phyloP scores from a whole-genome alignment of 2,797 vertebrate species.

The Myiotriccus ornatus region DNA sequence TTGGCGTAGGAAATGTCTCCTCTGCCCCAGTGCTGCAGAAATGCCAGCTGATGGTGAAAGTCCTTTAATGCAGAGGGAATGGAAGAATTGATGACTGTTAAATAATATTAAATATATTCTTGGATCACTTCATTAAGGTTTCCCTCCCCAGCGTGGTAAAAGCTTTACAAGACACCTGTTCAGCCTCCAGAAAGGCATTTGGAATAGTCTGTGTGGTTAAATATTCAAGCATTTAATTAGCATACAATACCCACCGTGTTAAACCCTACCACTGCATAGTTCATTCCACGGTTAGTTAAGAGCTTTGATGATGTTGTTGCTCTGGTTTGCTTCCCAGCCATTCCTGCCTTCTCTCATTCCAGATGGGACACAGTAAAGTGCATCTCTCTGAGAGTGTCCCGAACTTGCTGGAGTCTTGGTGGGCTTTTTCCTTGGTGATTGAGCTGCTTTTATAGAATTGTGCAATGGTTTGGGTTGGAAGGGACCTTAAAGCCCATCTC shows the following conservation, averaged over 20 bases:
- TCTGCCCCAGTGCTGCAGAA: not conserved
- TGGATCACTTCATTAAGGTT: slow-evolving; percentile 64
- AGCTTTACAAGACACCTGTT: slow-evolving; percentile 38
- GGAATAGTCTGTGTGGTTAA: slow-evolving; percentile 70
- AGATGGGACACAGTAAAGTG: not conserved
- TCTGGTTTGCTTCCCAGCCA: not conserved
- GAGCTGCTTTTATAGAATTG: not conserved
- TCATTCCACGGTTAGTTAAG: slow-evolving; percentile 56
- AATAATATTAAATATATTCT: slow-evolving; percentile 53
- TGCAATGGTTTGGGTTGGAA: not conserved
- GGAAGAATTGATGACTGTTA: not conserved
- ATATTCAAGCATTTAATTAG: slow-evolving; percentile 75
- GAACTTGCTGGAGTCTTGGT: not conserved
- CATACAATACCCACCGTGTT: slow-evolving; percentile 63
- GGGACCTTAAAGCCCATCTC: not conserved
- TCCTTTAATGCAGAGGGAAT: slow-evolving; percentile 37
- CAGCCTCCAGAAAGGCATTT: slow-evolving; percentile 52
- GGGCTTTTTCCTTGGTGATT: not conserved
- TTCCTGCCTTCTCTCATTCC: not conserved
- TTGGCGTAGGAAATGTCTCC: not conserved
- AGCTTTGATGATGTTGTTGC: not conserved
- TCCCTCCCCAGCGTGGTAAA: slow-evolving; percentile 42
- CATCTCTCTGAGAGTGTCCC: not conserved
- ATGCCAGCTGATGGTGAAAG: slow-evolving; percentile 2
- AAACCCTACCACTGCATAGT: slow-evolving; percentile 44